Base-by-base conservation (phyloP, 2,888 invertebrate species). In the Hetaerina titia region DNA sequence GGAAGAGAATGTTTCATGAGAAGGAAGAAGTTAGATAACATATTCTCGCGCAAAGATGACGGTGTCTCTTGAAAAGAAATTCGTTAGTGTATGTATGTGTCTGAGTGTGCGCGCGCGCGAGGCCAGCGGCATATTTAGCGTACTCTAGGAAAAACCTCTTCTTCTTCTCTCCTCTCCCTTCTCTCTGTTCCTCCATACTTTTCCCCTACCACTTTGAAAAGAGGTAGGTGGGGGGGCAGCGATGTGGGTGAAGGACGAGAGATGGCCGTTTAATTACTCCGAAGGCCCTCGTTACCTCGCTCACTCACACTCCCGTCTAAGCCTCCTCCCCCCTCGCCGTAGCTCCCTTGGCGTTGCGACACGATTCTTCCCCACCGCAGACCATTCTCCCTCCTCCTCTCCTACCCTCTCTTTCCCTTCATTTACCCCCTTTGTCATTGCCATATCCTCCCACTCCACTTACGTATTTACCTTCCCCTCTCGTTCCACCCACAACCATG, bases 221-320 rank as follows among this genome's bases (percentile, higher is more conserved):
- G 81, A 11, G 31, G 81, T 15, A 31, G 31, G 81, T 13, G 11
- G 25, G 31, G 25, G n/a, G 25, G 31, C 17, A 31, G 45, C 15
- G 92, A 92, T 74, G 92, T 92, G 92, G 92, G 92, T 92, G 92
- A 92, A 92, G 92, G 92, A 92, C 92, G 92, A 69, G 74, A 74
- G 92, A 92, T 92, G 92, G 92, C 56, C 56, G 92, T 92, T 92
- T 92, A 92, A 92, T 92, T 92, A 92, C 92, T 92, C 92, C 69
- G 92, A 92, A 74, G 92, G 92, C 92, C 60, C 64, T 64, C 92
- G 64, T 57, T 92, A 63, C 69, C 92, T 60, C 58, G 2, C 90
- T 63, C 69, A 22, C 92, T 56, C 92, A 56, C 60, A 45, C 19
- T 13, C 90, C n/a, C 69, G 13, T 69, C 45, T 45, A 45, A 45